phyloP scores from a whole-genome alignment of 2,888 invertebrate species.

The Harpalus rufipes region DNA sequence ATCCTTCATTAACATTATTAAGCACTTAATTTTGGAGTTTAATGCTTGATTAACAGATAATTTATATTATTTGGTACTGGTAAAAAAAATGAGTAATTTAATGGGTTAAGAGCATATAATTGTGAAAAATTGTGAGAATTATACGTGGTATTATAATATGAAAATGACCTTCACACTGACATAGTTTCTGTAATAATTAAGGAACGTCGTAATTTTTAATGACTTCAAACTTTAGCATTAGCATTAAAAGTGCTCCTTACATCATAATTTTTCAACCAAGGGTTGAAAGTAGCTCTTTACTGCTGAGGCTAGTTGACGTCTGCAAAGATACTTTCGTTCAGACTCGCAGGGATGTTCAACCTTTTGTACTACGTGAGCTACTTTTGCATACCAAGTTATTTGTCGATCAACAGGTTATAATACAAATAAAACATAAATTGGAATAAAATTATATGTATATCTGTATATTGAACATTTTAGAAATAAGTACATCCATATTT shows the following conservation, averaged over 20 bases:
- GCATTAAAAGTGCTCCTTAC: conserved; percentile 4
- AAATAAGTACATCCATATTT: no score
- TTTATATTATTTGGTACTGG: conserved; percentile 3
- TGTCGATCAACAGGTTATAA: no score
- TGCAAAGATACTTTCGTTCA: no score
- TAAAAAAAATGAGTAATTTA: neutral
- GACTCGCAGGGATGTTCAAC: no score
- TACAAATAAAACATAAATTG: no score
- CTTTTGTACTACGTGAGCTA: no score
- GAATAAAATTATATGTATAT: no score
- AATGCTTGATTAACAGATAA: conserved; percentile 9
- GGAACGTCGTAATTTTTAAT: neutral
- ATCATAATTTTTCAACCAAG: neutral
- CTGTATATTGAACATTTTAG: no score
- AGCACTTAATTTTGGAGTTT: conserved; percentile 27
- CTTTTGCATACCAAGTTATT: no score
- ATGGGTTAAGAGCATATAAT: neutral
- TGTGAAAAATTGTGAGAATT: conserved; percentile 10
- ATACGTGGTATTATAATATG: neutral
- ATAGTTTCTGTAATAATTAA: conserved; percentile 10
- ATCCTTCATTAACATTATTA: conserved; percentile 21
- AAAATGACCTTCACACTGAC: conserved; percentile 15
- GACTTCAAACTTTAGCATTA: conserved; percentile 1
- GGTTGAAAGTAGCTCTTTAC: no score
- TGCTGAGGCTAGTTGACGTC: no score